A percentile compares a stretch with the other conserved stretches of the same genome.
These are phyloP conservation scores for Ceramica pisi DNA, from an alignment of 2,888 invertebrate genomes.

Conservation along the genomic window DNA sequence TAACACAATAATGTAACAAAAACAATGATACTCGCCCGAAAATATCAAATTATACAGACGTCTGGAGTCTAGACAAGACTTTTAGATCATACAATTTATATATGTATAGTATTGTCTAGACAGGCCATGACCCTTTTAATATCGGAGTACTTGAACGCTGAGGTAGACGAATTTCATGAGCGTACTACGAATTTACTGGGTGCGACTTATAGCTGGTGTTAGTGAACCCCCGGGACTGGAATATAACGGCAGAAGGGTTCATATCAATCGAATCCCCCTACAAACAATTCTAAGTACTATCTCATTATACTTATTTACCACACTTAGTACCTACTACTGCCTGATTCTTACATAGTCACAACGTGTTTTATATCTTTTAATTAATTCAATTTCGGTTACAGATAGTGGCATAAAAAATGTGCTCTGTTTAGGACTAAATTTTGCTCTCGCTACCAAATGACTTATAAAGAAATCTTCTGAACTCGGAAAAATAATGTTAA, in stretches of 20 bases:
- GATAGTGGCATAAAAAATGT: background rate
- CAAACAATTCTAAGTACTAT: conserved; percentile 2
- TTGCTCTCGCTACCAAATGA: background rate
- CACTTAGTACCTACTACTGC: background rate
- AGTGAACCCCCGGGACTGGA: conserved; percentile 37
- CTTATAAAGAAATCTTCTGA: background rate
- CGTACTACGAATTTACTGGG: conserved; percentile 47
- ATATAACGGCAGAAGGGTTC: conserved; percentile 24
- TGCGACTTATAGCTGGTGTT: conserved; percentile 37
- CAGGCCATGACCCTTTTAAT: conserved; percentile 83
- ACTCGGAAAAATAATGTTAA: too few relatives aligned
- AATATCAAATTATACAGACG: conserved; percentile 70
- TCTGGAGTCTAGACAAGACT: conserved; percentile 86
- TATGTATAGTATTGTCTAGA: conserved; percentile 83
- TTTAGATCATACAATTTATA: conserved; percentile 53
- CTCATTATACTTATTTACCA: background rate
- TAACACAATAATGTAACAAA: conserved; percentile 13
- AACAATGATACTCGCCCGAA: conserved; percentile 39
- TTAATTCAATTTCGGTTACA: background rate
- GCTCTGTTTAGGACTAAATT: background rate
- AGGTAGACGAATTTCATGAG: conserved; percentile 57
- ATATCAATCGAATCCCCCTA: conserved; percentile 32
- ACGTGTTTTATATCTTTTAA: too few relatives aligned
- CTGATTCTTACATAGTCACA: background rate
- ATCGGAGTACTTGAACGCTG: conserved; percentile 61